Conservation (phyloP, 2,113 vertebrate genomes). For the Cariama cristata region DNA sequence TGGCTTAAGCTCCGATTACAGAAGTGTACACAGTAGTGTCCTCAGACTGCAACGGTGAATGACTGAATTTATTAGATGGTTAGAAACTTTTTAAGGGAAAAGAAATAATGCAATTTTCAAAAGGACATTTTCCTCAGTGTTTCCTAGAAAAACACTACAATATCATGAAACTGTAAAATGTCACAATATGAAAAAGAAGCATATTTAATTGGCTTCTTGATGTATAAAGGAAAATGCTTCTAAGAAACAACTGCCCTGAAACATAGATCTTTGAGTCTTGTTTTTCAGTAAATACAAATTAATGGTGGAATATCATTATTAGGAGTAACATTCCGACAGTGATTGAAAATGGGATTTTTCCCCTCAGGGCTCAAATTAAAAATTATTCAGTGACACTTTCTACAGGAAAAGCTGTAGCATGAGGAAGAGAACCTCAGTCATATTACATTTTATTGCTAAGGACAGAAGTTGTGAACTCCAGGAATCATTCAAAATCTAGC, state of each 20-base stretch:
- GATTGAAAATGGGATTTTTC: background rate
- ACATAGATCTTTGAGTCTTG: background rate
- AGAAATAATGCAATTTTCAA: background rate
- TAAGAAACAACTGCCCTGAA: background rate
- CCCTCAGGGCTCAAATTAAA: background rate
- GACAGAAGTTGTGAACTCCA: slow-evolving; percentile 71
- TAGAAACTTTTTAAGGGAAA: background rate
- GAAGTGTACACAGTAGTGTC: background rate
- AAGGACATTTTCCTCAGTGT: background rate
- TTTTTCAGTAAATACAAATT: slow-evolving; percentile 14
- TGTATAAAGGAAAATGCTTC: background rate
- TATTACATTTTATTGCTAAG: slow-evolving; percentile 55
- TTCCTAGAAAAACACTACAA: background rate
- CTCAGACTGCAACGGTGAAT: background rate
- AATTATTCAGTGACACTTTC: background rate
- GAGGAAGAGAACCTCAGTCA: background rate
- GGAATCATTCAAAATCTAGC: slow-evolving; percentile 72
- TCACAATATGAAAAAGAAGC: background rate
- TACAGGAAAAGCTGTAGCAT: background rate
- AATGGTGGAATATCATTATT: background rate
- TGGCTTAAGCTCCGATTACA: background rate
- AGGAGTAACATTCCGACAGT: background rate
- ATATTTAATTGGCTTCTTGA: background rate
- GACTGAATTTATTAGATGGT: background rate
- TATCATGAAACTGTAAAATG: background rate